phyloP scores from a whole-genome alignment of 1,140 invertebrate species.

The Manduca sexta region DNA sequence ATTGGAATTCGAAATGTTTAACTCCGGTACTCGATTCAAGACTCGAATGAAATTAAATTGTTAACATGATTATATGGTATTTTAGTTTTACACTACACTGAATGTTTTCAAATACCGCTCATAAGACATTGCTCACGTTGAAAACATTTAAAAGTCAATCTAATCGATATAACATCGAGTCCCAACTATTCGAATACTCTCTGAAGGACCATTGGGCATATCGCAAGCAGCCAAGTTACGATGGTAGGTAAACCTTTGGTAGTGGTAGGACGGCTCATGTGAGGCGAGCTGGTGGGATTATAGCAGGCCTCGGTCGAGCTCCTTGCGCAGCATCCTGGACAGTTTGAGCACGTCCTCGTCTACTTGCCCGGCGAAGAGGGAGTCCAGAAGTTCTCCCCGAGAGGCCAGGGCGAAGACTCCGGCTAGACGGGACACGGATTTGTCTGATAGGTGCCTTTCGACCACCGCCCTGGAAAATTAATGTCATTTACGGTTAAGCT shows the following conservation, averaged over 20 bases:
- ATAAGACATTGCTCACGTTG: no score
- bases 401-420: constrained; percentile 57
- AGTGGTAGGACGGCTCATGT: constrained; percentile 49
- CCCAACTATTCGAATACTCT: no score
- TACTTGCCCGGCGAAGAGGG: constrained; percentile 53
- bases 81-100: no score
- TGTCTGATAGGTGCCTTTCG: constrained; percentile 60
- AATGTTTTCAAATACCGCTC: no score
- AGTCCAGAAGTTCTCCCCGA: constrained; percentile 52
- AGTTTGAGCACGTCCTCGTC: constrained; percentile 61
- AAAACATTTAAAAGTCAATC: no score
- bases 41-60: no score
- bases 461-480: constrained; percentile 64
- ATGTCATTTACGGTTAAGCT: no score
- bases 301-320: constrained; percentile 57
- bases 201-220: no score
- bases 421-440: constrained; percentile 56
- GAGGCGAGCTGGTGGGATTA: constrained; percentile 29
- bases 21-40: no score
- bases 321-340: constrained; percentile 58
- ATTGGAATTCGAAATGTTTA: no score
- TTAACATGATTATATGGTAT: no score
- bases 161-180: no score
- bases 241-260: constrained; percentile 32
- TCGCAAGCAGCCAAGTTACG: constrained; percentile 13